Base-by-base conservation (phyloP, 2,888 invertebrate genomes). In the Abrostola tripartita region DNA sequence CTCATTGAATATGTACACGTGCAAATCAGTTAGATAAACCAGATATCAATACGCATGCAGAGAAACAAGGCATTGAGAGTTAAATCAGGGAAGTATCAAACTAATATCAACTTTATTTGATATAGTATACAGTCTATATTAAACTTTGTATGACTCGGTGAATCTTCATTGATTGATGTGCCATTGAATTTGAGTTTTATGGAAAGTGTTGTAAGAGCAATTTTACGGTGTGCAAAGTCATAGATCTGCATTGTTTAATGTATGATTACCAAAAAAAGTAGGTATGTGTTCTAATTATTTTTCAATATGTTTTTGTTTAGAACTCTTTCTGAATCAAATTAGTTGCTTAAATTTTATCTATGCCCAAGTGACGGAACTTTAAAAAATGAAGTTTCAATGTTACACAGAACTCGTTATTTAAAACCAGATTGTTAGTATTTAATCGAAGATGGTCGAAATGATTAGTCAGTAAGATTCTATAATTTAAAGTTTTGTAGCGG, bases 1-100 rank as follows among this genome's bases (percentile, higher is more conserved):
- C 65, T 70, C 69, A 79, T 78, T 79, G 74, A 80, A 74, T 74
- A 71, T 73, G 66, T 59, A 76, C 77, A 79, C 80, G 74, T 79
- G 77, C 78, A 76, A 84, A 82, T 81, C 65, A 74, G 64, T 73
- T 73, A 68, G 61, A 78, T 80, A 78, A 82, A 78, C 76, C 68
- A 70, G 74, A 68, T 78, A 81, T 76, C 54, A 70, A 65, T 70
- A 75, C 67, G 57, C 67, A 56, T 65, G 53, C 61, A 59, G 61
- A 57, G 62, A 51, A 68, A 74, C 65, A 74, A 65, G 63, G 61
- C 37, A 55, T 63, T 53, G 54, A 63, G 57, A 62, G 67, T 53
- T 57, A 61, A 63, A 58, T 40, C 38, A 36, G 5, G 44, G 1
- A 40, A 7, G 7, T 9, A 10, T 24, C 51, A 65, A 52, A 12